phyloP scores from a whole-genome alignment of 1,140 invertebrate species.

The Penaeus chinensis region DNA sequence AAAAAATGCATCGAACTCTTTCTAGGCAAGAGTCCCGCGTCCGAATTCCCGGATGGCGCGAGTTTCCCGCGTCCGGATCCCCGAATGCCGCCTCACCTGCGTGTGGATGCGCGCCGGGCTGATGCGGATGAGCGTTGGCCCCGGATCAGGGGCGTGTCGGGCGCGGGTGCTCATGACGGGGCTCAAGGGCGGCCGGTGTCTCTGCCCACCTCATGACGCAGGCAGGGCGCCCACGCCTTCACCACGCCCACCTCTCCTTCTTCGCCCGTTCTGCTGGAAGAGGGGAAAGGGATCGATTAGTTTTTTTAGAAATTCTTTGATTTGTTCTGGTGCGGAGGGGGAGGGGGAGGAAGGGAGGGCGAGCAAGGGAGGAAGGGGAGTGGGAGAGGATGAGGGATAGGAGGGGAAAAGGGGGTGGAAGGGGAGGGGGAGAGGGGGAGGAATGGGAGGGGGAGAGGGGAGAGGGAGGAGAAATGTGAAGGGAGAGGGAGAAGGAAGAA shows the following conservation, averaged over 20 bases:
- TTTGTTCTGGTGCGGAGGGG: no score
- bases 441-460: no score
- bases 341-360: no score
- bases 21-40: background rate
- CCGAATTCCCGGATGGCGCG: background rate
- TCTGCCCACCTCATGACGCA: constrained; percentile 40
- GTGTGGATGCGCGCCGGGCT: constrained; percentile 37
- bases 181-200: constrained; percentile 12
- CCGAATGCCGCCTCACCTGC: constrained; percentile 11
- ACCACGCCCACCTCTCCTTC: constrained; percentile 13
- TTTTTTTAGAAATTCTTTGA: no score
- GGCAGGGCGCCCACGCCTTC: constrained; percentile 13
- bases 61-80: background rate
- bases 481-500: no score
- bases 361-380: no score
- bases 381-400: no score
- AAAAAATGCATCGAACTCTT: no score
- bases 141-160: constrained; percentile 15
- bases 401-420: no score
- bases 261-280: background rate
- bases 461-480: no score
- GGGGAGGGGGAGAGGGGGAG: no score
- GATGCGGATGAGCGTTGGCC: constrained; percentile 39
- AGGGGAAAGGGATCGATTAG: background rate
- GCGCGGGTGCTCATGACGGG: constrained; percentile 35